A percentile compares a stretch with the other conserved stretches of the same genome.
phyloP scores from a whole-genome alignment of 2,888 invertebrate species.

The Sphinx pinastri region DNA sequence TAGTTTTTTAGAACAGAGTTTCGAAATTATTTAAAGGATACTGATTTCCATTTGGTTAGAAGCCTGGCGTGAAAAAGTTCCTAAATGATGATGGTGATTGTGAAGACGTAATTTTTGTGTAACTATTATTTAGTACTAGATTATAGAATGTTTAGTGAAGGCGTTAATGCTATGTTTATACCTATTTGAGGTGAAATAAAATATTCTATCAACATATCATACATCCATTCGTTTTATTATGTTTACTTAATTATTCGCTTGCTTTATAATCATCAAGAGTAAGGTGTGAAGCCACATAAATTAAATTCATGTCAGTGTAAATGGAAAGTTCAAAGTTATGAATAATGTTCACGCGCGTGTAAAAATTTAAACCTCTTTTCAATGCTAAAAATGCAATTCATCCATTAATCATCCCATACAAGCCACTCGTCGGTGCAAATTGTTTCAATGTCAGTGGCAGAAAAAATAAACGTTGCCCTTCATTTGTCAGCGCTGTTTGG shows the following conservation, averaged over 20 bases:
- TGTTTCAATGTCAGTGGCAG: neutral
- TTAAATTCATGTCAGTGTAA: neutral
- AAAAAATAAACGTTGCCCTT: neutral
- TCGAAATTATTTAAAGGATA: neutral
- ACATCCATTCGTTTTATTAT: too few relatives aligned
- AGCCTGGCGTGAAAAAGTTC: too few relatives aligned
- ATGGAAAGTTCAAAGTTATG: too few relatives aligned
- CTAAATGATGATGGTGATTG: too few relatives aligned
- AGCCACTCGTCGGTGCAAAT: conserved; percentile 14
- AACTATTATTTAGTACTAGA: too few relatives aligned
- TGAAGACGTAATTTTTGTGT: too few relatives aligned
- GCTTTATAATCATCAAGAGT: too few relatives aligned
- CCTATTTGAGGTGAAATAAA: too few relatives aligned
- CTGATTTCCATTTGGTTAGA: neutral
- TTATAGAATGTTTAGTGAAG: too few relatives aligned
- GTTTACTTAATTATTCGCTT: too few relatives aligned
- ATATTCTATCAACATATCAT: too few relatives aligned
- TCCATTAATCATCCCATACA: conserved; percentile 25
- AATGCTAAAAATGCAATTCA: conserved; percentile 29
- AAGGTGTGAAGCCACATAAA: neutral
- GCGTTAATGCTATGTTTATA: too few relatives aligned
- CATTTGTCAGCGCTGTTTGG: neutral
- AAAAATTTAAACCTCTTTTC: conserved; percentile 14
- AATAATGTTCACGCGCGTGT: neutral
- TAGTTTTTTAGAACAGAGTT: neutral